Evolutionary conservation across 2,113 vertebrate genomes (phyloP).

Genomic region (Orycteropus afer): DNA sequence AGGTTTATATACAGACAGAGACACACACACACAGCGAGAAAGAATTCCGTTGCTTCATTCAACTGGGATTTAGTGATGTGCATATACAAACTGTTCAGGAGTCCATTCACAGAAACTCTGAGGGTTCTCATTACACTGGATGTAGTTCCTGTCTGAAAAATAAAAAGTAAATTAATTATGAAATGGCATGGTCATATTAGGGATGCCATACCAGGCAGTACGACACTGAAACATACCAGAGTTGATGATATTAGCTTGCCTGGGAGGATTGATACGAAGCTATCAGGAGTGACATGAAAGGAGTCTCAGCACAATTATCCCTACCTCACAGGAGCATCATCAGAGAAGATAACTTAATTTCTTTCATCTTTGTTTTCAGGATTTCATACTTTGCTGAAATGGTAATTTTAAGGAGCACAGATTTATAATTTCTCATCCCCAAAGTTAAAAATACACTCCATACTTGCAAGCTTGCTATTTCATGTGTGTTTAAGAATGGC

Average conservation of each 20-base stretch:
- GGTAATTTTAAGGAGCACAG: conserved; percentile 46
- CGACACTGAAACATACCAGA: neutral
- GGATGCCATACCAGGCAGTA: neutral
- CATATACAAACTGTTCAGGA: neutral
- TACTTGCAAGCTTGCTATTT: neutral
- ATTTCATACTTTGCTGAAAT: conserved; percentile 43
- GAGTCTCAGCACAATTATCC: neutral
- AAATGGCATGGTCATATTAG: neutral
- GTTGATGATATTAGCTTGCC: neutral
- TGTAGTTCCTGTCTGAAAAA: neutral
- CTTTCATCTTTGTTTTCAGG: conserved; percentile 43
- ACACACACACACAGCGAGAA: neutral
- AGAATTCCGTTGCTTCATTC: neutral
- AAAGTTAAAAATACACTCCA: conserved; percentile 57
- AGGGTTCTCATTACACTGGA: neutral
- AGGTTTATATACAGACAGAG: neutral
- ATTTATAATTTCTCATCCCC: conserved; percentile 27
- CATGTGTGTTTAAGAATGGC: neutral
- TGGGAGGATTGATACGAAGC: neutral
- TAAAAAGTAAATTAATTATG: conserved; percentile 50
- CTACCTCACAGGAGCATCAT: neutral
- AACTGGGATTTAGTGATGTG: neutral
- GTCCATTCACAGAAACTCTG: neutral
- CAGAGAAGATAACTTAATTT: conserved; percentile 39
- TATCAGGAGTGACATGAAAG: neutral